Percentiles rank a stretch among this genome's conserved stretches.
Conservation (phyloP, 2,797 vertebrate species). For the Tauraco hartlaubi region DNA sequence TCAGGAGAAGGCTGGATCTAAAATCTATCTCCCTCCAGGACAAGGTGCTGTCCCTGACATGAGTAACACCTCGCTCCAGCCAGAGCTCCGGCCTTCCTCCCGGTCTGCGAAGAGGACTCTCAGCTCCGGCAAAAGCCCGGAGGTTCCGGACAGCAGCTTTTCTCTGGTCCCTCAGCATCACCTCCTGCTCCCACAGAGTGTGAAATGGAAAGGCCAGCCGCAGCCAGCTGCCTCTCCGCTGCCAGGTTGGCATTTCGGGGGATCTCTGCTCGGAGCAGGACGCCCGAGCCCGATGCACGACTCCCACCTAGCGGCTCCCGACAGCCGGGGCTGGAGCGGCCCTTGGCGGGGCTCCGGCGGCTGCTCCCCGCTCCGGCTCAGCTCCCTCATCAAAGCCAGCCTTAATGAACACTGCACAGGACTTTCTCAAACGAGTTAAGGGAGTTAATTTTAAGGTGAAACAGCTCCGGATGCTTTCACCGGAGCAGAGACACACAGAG, state of each 20-base stretch:
- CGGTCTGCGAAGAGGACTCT: background rate
- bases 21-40: background rate
- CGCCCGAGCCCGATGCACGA: background rate
- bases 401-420: accelerated
- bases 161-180: background rate
- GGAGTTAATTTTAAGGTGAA: background rate
- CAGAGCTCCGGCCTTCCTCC: background rate
- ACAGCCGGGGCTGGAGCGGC: background rate
- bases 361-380: background rate
- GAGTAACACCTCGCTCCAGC: background rate
- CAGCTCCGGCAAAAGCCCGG: background rate
- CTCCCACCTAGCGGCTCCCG: slow-evolving; percentile 55
- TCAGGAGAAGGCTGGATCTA: background rate
- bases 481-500: accelerated
- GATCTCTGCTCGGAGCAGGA: background rate
- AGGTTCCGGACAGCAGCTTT: background rate
- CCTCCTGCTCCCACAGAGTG: background rate
- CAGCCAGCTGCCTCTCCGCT: background rate
- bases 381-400: background rate
- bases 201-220: background rate
- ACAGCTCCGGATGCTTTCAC: background rate
- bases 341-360: background rate
- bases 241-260: background rate
- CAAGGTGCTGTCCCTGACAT: background rate
- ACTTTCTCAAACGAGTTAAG: background rate